Conservation (phyloP, 2,888 invertebrate species). For the Laspeyria flexula region DNA sequence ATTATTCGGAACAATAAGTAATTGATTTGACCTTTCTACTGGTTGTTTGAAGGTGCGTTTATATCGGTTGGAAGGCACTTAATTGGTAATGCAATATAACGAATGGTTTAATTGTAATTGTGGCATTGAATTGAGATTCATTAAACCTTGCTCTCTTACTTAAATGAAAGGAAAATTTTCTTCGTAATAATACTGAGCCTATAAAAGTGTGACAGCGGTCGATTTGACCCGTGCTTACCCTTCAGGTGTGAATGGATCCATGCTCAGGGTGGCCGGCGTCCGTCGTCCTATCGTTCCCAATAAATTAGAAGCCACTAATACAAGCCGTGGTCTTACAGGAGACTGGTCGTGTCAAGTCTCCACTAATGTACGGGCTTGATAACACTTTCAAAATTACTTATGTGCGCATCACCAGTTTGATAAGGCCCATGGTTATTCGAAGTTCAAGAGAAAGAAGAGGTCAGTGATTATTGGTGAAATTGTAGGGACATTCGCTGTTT, state of each 20-base stretch:
- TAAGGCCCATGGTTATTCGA: conserved; percentile 39
- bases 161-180: no score
- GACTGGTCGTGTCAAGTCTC: conserved; percentile 81
- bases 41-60: conserved; percentile 27
- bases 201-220: conserved; percentile 17
- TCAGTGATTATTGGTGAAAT: conserved; percentile 39
- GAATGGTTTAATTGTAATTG: conserved; percentile 16
- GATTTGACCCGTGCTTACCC: conserved; percentile 56
- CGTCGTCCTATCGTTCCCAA: conserved; percentile 83
- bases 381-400: conserved; percentile 81
- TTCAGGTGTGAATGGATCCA: conserved; percentile 77
- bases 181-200: no score
- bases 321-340: conserved; percentile 82
- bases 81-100: conserved; percentile 22
- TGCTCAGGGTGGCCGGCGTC: conserved; percentile 83
- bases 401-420: conserved; percentile 58
- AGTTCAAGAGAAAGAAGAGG: conserved; percentile 12
- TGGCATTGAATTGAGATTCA: conserved; percentile 37
- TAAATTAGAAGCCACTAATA: conserved; percentile 85
- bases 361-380: conserved; percentile 83
- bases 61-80: conserved; percentile 31
- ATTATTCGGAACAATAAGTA: conserved; percentile 31
- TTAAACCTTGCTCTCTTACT: neutral
- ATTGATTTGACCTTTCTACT: conserved; percentile 50
- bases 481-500: conserved; percentile 60